Conservation (phyloP, 2,888 invertebrate species). For the Acrocera orbiculus region DNA sequence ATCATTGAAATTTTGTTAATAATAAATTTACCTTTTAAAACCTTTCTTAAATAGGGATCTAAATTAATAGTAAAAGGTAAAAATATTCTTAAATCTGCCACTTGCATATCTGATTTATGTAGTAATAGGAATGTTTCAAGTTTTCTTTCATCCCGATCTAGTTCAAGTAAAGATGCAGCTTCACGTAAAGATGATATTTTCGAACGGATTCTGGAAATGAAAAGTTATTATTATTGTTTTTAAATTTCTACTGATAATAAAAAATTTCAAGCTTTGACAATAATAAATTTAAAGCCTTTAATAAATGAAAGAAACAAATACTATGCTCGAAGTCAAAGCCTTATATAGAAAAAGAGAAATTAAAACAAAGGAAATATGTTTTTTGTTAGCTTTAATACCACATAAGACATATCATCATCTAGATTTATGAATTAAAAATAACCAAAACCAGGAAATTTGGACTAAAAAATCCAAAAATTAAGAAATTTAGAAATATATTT, state of each 20-base stretch:
- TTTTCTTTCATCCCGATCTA: constrained; percentile 89
- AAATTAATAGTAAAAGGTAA: constrained; percentile 95
- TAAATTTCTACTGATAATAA: background rate
- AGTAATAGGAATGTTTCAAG: constrained; percentile 82
- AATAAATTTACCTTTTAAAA: constrained; percentile 65
- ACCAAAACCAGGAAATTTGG: too few relatives aligned
- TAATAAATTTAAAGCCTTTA: background rate
- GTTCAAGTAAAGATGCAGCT: constrained; percentile 70
- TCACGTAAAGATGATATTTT: constrained; percentile 71
- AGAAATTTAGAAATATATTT: too few relatives aligned
- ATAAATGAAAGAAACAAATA: background rate
- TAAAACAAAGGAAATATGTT: too few relatives aligned
- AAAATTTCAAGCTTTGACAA: background rate
- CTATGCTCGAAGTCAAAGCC: too few relatives aligned
- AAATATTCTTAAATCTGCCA: constrained; percentile 84
- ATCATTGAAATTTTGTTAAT: too few relatives aligned
- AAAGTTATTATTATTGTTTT: background rate
- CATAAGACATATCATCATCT: too few relatives aligned
- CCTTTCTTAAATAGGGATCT: constrained; percentile 93
- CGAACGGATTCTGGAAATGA: constrained; percentile 49
- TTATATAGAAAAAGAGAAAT: too few relatives aligned
- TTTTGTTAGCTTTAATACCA: too few relatives aligned
- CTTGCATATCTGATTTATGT: constrained; percentile 67
- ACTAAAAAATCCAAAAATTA: too few relatives aligned
- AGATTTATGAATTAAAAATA: too few relatives aligned